Evolutionary conservation across 92 coral and sea anemone species (phyloP).

Genomic region (Anthopleura xanthogrammica): DNA sequence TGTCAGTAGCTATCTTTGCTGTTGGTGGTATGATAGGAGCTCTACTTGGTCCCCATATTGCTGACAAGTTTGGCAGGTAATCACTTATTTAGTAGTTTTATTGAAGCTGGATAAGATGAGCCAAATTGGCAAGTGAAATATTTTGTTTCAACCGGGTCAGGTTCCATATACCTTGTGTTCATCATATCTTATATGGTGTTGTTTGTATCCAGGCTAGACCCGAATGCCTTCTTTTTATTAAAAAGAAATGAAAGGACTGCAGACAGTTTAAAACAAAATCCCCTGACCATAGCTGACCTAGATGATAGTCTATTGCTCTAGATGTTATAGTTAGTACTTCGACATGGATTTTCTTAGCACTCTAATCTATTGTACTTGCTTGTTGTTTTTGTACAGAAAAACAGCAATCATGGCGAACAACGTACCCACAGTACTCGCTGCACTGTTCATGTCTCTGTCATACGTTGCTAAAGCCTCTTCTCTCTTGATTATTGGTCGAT

Average conservation of each 20-base stretch:
- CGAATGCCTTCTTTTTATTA: too few relatives aligned
- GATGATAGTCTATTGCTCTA: too few relatives aligned
- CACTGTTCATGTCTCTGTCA: constrained; percentile 81
- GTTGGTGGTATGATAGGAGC: constrained; percentile 94
- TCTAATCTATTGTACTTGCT: neutral
- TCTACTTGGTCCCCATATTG: constrained; percentile 71
- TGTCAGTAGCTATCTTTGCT: constrained; percentile 88
- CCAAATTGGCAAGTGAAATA: too few relatives aligned
- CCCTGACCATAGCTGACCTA: too few relatives aligned
- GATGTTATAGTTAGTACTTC: too few relatives aligned
- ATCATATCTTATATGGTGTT: too few relatives aligned
- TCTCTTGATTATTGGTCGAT: constrained; percentile 74
- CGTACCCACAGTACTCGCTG: constrained; percentile 66
- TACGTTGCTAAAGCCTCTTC: constrained; percentile 63
- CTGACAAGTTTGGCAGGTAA: constrained; percentile 81
- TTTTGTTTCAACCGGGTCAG: too few relatives aligned
- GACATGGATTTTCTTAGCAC: neutral
- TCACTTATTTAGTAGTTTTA: neutral
- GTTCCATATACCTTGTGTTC: too few relatives aligned
- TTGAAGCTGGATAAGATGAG: too few relatives aligned
- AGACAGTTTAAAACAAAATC: too few relatives aligned
- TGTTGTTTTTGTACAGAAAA: constrained; percentile 41
- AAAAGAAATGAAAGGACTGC: too few relatives aligned
- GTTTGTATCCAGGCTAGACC: too few relatives aligned
- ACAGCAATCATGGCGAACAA: constrained; percentile 66